Evolutionary conservation across 2,797 vertebrate genomes (phyloP).

Genomic region (Brachymystax lenok): DNA sequence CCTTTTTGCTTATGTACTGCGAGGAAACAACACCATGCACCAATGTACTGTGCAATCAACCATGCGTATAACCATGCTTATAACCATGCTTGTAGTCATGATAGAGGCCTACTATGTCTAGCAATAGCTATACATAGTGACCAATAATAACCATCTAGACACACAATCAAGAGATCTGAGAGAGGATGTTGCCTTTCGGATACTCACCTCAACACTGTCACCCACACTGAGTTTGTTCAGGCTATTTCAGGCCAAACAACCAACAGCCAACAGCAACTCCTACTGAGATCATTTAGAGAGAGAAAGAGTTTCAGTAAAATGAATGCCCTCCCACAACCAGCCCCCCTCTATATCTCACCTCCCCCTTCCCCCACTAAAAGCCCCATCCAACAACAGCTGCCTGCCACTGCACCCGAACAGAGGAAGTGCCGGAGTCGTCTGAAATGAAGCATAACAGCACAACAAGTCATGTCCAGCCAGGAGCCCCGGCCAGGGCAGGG

Average conservation of each 20-base stretch:
- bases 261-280: constrained; percentile 30
- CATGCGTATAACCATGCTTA: not conserved
- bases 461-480: constrained; percentile 56
- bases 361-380: constrained; percentile 20
- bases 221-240: constrained; percentile 50
- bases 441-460: constrained; percentile 66
- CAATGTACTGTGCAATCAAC: not conserved
- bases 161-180: not conserved
- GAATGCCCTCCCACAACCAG: constrained; percentile 1
- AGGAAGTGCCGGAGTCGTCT: constrained; percentile 76
- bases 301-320: constrained; percentile 50
- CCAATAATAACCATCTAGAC: not conserved
- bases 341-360: not conserved
- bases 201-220: constrained; percentile 53
- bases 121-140: not conserved
- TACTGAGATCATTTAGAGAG: constrained; percentile 44
- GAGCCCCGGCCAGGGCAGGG: constrained; percentile 45
- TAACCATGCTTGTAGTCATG: not conserved
- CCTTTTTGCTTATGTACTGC: not conserved
- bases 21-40: not conserved
- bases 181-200: constrained; percentile 46
- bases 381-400: constrained; percentile 62
- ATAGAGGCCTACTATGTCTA: not conserved
- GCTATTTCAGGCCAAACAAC: constrained; percentile 33
- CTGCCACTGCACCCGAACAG: constrained; percentile 51